Conservation (phyloP, 2,888 invertebrate species). For the Argyresthia albistria region DNA sequence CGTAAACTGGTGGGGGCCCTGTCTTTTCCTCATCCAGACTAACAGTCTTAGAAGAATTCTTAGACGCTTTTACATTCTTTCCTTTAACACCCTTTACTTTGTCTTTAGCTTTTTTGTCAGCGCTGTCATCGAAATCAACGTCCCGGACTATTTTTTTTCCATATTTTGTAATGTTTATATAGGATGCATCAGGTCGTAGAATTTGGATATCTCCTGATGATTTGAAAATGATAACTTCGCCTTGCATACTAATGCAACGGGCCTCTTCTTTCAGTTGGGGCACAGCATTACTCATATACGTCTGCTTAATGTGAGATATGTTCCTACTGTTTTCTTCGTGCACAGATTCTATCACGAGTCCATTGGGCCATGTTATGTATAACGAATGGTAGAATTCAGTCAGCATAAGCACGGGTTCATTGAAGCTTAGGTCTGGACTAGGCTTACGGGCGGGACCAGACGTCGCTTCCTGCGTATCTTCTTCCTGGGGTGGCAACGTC, state of each 20-base stretch:
- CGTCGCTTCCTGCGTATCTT: no score
- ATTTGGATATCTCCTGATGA: slow-evolving; percentile 36
- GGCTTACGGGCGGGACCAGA: background rate
- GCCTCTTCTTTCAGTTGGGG: slow-evolving; percentile 35
- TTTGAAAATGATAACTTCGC: slow-evolving; percentile 54
- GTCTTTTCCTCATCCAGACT: background rate
- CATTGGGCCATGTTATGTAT: slow-evolving; percentile 55
- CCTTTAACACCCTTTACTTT: background rate
- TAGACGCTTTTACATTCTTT: no score
- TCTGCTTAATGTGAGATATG: slow-evolving; percentile 54
- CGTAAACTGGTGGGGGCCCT: slow-evolving; percentile 19
- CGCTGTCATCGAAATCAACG: no score
- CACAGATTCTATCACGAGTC: slow-evolving; percentile 49
- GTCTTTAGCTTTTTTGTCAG: slow-evolving; percentile 24
- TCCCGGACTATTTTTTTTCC: slow-evolving; percentile 24
- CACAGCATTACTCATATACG: slow-evolving; percentile 18
- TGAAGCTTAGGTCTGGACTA: slow-evolving; percentile 10
- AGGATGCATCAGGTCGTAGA: slow-evolving; percentile 41
- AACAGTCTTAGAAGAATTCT: background rate
- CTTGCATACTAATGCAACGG: slow-evolving; percentile 51
- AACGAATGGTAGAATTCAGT: slow-evolving; percentile 35
- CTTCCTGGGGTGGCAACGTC: no score
- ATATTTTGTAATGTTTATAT: slow-evolving; percentile 39
- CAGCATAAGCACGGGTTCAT: slow-evolving; percentile 19
- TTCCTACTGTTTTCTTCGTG: slow-evolving; percentile 35